These are phyloP conservation scores for Lepidotrigona ventralis DNA, from an alignment of 1,140 invertebrate species.

Conservation along the genomic window DNA sequence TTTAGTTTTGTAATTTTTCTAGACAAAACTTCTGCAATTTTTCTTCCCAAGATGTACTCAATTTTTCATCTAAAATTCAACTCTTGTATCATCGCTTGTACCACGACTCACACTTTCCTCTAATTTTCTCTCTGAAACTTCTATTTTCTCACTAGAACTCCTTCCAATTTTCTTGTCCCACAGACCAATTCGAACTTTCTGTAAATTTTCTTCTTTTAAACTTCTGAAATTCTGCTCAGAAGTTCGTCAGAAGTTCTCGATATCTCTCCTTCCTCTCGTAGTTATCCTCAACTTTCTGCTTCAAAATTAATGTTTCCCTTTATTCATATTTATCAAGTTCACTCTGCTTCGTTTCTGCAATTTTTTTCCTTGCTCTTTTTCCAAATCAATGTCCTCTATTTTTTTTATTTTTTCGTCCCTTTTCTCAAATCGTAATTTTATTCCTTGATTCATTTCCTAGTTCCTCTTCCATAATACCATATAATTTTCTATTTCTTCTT, in stretches of 20 bases:
- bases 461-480: not conserved
- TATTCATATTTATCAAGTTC: not conserved
- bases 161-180: not conserved
- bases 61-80: not conserved
- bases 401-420: not conserved
- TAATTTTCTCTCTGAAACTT: not conserved
- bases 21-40: not conserved
- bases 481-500: not conserved
- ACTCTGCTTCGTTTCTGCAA: too few relatives aligned
- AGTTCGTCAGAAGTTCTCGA: not conserved
- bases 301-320: not conserved
- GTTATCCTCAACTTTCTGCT: not conserved
- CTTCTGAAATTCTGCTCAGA: not conserved
- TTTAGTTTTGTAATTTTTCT: not conserved
- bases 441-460: not conserved
- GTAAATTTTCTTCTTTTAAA: not conserved
- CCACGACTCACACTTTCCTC: not conserved
- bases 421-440: too few relatives aligned
- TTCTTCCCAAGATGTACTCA: not conserved
- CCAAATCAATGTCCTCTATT: not conserved
- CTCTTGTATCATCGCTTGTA: not conserved
- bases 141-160: not conserved
- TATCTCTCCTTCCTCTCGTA: not conserved
- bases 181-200: not conserved
- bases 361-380: not conserved